Conservation (phyloP, 2,888 invertebrate genomes). For the Cosmia trapezina region DNA sequence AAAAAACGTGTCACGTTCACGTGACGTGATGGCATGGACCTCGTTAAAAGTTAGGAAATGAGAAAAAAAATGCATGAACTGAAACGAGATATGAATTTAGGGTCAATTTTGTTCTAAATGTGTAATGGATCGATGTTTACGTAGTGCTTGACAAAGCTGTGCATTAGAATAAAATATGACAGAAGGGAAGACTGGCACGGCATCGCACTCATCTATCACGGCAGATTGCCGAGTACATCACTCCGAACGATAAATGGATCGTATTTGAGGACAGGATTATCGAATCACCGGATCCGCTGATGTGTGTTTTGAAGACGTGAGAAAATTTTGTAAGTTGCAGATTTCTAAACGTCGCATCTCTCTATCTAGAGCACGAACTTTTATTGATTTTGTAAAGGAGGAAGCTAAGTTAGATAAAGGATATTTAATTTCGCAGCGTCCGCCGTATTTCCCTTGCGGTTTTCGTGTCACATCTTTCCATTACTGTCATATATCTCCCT, state of each 20-base stretch:
- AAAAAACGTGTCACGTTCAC: conserved; percentile 62
- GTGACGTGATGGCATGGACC: conserved; percentile 44
- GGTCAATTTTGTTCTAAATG: conserved; percentile 3
- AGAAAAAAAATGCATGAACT: conserved; percentile 13
- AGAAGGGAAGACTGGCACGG: conserved; percentile 46
- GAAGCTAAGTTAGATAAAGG: conserved; percentile 42
- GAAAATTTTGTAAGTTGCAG: conserved; percentile 28
- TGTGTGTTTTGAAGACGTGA: conserved; percentile 54
- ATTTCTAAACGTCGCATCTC: conserved; percentile 28
- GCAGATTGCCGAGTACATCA: conserved; percentile 66
- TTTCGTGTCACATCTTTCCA: conserved; percentile 80
- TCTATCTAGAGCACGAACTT: conserved; percentile 25
- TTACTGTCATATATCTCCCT: conserved; percentile 82
- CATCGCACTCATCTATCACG: conserved; percentile 67
- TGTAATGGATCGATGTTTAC: conserved; percentile 16
- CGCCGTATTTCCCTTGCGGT: conserved; percentile 74
- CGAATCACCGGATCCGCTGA: conserved; percentile 62
- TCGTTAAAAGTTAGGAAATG: conserved; percentile 30
- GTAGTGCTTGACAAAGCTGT: conserved; percentile 53
- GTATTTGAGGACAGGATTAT: conserved; percentile 70
- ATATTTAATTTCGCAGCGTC: conserved; percentile 62
- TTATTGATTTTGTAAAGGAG: conserved; percentile 49
- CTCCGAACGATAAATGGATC: conserved; percentile 67
- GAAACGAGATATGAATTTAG: neutral
- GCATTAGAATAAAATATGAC: conserved; percentile 67